Percentiles rank a stretch among this genome's conserved stretches.
phyloP scores from a whole-genome alignment of 1,140 invertebrate genomes.

The Microplitis mediator region DNA sequence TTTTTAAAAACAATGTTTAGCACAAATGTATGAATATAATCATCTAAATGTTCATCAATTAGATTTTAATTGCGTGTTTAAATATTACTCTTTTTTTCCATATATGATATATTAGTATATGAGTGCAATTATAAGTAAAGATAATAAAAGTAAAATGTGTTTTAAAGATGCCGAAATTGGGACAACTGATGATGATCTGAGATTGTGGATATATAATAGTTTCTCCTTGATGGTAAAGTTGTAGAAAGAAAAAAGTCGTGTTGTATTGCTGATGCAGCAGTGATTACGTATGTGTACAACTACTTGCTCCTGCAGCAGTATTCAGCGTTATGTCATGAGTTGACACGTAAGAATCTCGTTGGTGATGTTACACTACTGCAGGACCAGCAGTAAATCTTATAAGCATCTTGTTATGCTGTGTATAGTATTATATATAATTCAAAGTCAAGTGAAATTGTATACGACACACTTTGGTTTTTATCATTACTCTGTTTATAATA shows the following conservation, averaged over 20 bases:
- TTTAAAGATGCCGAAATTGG: too few species aligned
- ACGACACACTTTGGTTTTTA: slow-evolving; percentile 16
- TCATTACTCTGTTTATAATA: neutral
- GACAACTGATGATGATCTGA: too few species aligned
- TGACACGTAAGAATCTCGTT: slow-evolving; percentile 7
- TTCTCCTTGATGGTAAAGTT: neutral
- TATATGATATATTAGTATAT: too few species aligned
- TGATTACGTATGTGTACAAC: neutral
- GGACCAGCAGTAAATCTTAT: too few species aligned
- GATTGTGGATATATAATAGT: neutral
- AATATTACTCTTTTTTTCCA: too few species aligned
- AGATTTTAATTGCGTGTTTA: too few species aligned
- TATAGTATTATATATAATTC: slow-evolving; percentile 17
- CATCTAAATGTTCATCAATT: too few species aligned
- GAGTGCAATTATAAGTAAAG: too few species aligned
- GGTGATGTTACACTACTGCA: slow-evolving; percentile 3
- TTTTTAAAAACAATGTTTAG: too few species aligned
- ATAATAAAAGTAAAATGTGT: too few species aligned
- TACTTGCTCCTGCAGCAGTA: neutral
- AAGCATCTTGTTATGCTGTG: neutral
- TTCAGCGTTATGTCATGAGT: slow-evolving; percentile 8
- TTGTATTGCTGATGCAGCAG: neutral
- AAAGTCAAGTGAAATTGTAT: slow-evolving; percentile 29
- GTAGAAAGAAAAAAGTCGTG: neutral
- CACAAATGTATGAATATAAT: too few species aligned